A percentile compares a stretch with the other conserved stretches of the same genome.
Evolutionary conservation across 2,113 vertebrate genomes (phyloP).

Genomic region (Deroptyus accipitrinus): DNA sequence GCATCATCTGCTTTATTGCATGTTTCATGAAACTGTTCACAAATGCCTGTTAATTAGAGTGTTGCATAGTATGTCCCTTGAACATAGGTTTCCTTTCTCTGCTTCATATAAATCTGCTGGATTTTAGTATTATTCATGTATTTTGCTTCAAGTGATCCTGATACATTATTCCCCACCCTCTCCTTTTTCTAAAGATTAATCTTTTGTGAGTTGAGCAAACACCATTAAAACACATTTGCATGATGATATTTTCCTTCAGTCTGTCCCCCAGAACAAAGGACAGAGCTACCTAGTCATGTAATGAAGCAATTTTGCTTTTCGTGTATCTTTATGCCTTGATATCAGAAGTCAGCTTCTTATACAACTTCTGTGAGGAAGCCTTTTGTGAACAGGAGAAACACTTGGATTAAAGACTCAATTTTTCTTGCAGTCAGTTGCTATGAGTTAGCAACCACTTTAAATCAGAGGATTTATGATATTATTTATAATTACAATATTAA

Average conservation of each 20-base stretch:
- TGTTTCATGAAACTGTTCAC: constrained; percentile 99
- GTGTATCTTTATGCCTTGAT: background rate
- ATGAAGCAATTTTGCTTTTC: background rate
- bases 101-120: constrained; percentile 94
- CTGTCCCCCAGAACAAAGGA: background rate
- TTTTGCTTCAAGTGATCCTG: constrained; percentile 94
- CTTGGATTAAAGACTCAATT: background rate
- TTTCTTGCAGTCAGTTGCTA: background rate
- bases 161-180: constrained; percentile 75
- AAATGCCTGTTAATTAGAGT: constrained; percentile 99
- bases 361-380: background rate
- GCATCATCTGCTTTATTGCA: constrained; percentile 98
- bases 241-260: background rate
- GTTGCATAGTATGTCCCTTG: constrained; percentile 98
- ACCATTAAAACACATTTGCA: constrained; percentile 76
- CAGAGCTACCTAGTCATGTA: background rate
- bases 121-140: constrained; percentile 96
- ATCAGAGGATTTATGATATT: background rate
- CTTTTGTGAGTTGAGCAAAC: constrained; percentile 92
- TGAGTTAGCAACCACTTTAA: background rate
- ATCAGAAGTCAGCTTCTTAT: background rate
- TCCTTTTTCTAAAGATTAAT: constrained; percentile 88
- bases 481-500: background rate
- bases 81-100: constrained; percentile 96
- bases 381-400: background rate